Conservation (phyloP, 2,113 vertebrate genomes). For the Cercocebus atys region DNA sequence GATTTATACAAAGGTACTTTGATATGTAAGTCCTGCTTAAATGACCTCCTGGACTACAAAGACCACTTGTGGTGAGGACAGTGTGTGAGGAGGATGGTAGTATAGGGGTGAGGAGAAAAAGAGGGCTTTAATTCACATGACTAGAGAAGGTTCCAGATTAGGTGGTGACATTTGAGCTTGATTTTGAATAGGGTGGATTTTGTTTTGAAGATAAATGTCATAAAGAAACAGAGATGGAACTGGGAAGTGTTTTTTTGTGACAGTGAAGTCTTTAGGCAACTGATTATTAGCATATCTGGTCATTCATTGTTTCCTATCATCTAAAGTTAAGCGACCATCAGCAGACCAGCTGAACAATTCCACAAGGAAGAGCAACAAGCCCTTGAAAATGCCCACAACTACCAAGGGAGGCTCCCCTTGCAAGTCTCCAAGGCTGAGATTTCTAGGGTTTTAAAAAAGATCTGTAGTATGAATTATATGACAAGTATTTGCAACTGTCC, state of each 20-base stretch:
- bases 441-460: neutral
- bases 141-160: neutral
- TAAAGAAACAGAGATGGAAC: neutral
- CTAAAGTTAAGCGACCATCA: neutral
- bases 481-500: neutral
- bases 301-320: neutral
- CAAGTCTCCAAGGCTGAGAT: neutral
- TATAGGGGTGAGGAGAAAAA: neutral
- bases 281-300: neutral
- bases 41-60: too few species aligned
- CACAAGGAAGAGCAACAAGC: neutral
- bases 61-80: neutral
- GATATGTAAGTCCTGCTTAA: neutral
- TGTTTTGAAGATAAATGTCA: neutral
- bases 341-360: neutral
- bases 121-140: neutral
- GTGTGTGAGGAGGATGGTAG: accelerated
- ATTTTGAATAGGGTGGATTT: neutral
- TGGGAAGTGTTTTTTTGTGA: neutral
- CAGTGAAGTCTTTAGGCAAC: neutral
- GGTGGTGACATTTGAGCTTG: neutral
- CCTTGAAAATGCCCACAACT: neutral
- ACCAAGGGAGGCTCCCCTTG: neutral
- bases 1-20: neutral
- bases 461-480: neutral